Evolutionary conservation across 1,140 invertebrate genomes (phyloP), one percentile per base, ranked within the genome.

Genomic region (Asobara japonica): DNA sequence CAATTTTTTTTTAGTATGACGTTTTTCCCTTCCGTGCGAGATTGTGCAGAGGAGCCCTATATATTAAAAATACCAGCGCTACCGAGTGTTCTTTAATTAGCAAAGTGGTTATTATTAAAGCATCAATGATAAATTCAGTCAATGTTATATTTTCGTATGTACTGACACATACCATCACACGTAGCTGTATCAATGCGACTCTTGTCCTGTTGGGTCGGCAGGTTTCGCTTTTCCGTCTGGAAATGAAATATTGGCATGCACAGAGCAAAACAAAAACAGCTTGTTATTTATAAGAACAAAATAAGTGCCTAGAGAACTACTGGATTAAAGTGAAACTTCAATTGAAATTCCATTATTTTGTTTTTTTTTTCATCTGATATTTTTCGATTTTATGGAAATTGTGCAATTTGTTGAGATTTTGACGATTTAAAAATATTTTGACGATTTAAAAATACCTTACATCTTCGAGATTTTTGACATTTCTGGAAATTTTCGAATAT

Each of bases 141-240:
- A 51, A 29, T 22, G 8, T n/a, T 10, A 27, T 16, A 25, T 27
- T 16, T 41, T 67, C 38, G 3, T 13, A 22, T 33, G 60, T 51
- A 69, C 48, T 36, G 41, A 56, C 71, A 84, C 82, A 65, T 85
- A 84, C 83, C 82, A 72, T 72, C 75, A 65, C 73, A 76, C 70
- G 18, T 38, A 60, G 72, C 79, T 74, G 77, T 41, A 51, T 83
- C 79, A 64, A 62, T 65, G 72, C 62, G 68, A 79, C 66, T 79
- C 67, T 79, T 81, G 74, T 78, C 76, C 65, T 79, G 68, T 74
- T 81, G 77, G 65, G 51, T 74, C 69, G 71, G 68, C 75, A 75
- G 68, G 66, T 36, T 72, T 74, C 77, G 79, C 71, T 81, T 83
- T 75, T 79, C 80, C 67, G 76, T 83, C 83, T 83, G 76, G 30